phyloP scores from a whole-genome alignment of 2,797 vertebrate genomes.

The Manis crassicaudata region DNA sequence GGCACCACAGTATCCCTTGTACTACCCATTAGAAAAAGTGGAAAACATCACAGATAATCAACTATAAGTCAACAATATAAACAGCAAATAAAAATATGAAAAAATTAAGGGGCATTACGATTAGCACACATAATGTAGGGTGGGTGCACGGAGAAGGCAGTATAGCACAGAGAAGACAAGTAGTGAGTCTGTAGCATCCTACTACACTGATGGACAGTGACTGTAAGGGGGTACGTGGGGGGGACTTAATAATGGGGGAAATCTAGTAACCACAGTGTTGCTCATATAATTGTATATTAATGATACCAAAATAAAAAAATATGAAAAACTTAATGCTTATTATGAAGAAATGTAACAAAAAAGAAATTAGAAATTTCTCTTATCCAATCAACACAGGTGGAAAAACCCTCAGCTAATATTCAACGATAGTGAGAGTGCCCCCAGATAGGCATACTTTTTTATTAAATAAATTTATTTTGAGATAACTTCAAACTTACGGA shows the following conservation, averaged over 20 bases:
- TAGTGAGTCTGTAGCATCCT: no score
- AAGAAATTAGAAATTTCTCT: neutral
- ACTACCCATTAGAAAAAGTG: neutral
- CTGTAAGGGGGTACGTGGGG: no score
- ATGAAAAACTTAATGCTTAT: neutral
- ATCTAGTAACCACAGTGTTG: no score
- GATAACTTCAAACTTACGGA: conserved; percentile 8
- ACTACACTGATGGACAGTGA: no score
- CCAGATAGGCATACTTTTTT: neutral
- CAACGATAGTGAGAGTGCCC: neutral
- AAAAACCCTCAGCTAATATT: neutral
- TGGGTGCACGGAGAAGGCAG: no score
- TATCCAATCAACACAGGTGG: neutral
- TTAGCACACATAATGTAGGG: no score
- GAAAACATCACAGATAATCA: neutral
- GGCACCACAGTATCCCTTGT: neutral
- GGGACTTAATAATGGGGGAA: no score
- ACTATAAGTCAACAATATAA: neutral
- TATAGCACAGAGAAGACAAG: no score
- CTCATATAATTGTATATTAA: no score
- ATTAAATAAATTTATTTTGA: conserved; percentile 19
- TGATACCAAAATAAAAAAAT: no score
- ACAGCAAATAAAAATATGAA: neutral
- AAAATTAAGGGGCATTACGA: neutral
- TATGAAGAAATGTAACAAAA: neutral